phyloP scores from a whole-genome alignment of 2,888 invertebrate genomes.

The Drosophila suboccidentalis region DNA sequence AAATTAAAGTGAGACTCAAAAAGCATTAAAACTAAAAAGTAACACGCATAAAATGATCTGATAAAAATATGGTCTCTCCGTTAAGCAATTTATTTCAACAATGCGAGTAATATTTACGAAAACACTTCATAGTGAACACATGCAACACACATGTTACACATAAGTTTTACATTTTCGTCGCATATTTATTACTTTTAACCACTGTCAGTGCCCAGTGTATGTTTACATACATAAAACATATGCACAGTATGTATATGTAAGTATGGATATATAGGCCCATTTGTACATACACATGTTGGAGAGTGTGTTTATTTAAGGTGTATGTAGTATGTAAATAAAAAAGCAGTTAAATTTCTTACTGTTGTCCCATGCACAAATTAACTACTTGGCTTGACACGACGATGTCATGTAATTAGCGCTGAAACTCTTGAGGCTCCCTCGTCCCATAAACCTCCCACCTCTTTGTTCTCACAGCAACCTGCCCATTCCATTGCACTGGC shows the following conservation, averaged over 20 bases:
- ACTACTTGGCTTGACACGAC: conserved; percentile 75
- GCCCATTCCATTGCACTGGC: conserved; percentile 30
- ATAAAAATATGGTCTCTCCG: not conserved
- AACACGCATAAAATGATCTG: not conserved
- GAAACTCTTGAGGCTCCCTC: conserved; percentile 39
- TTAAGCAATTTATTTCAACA: not conserved
- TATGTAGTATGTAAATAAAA: conserved; percentile 43
- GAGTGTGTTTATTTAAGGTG: conserved; percentile 42
- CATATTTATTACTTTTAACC: conserved; percentile 7
- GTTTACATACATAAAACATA: conserved; percentile 20
- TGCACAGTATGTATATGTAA: conserved; percentile 14
- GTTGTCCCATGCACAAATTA: conserved; percentile 64
- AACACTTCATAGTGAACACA: not conserved
- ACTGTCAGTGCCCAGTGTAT: conserved; percentile 24
- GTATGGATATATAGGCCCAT: not conserved
- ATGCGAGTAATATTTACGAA: not conserved
- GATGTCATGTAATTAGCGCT: conserved; percentile 61
- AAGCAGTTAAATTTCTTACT: conserved; percentile 54
- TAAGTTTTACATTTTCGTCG: not conserved
- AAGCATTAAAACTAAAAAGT: not conserved
- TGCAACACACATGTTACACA: conserved; percentile 21
- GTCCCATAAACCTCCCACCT: conserved; percentile 2
- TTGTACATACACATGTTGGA: conserved; percentile 5
- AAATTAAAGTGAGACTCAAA: too few species aligned
- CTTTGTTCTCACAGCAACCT: conserved; percentile 9